These are phyloP conservation scores for Pangasius krempfi DNA, from an alignment of 2,797 vertebrate genomes.

Conservation along the genomic window DNA sequence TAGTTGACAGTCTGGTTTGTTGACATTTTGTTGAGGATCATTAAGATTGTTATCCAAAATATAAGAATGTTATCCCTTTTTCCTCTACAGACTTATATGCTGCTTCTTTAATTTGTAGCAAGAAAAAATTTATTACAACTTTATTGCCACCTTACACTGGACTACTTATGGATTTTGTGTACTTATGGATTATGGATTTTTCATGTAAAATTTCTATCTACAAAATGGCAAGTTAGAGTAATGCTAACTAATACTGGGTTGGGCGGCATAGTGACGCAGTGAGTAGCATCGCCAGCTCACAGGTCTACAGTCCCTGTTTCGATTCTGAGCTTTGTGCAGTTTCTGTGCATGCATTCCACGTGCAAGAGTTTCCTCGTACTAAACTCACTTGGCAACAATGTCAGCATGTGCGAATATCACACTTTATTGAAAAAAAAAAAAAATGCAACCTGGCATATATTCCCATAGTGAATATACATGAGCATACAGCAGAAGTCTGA, in stretches of 20 bases:
- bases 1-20: neutral
- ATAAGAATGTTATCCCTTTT: neutral
- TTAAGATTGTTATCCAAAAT: neutral
- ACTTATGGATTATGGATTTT: neutral
- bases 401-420: conserved; percentile 62
- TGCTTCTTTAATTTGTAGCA: neutral
- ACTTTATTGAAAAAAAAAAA: conserved; percentile 73
- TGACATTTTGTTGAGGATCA: neutral
- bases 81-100: neutral
- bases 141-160: neutral
- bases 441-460: conserved; percentile 55
- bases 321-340: neutral
- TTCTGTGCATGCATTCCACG: too few species aligned
- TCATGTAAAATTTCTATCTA: neutral
- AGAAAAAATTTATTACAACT: neutral
- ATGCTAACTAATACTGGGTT: neutral
- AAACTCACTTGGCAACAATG: neutral
- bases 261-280: neutral
- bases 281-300: neutral
- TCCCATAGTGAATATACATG: conserved; percentile 61
- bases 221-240: neutral
- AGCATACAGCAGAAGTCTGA: conserved; percentile 50
- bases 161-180: neutral
- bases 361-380: neutral
- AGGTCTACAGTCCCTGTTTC: neutral